These are phyloP conservation scores for Etheostoma perlongum DNA, from an alignment of 2,797 vertebrate genomes.

Conservation along the genomic window DNA sequence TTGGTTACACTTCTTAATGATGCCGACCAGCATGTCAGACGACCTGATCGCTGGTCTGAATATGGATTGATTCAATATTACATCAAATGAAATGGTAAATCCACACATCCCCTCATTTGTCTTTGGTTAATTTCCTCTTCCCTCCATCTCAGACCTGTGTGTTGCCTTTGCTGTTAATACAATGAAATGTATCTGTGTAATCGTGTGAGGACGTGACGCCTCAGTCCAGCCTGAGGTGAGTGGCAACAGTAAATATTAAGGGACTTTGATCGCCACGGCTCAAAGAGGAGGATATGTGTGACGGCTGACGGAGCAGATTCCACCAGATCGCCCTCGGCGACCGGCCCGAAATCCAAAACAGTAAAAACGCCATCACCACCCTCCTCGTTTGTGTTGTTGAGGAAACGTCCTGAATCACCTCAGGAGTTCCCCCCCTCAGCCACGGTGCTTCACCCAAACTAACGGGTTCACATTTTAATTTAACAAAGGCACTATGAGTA, in stretches of 20 bases:
- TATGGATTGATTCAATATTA: neutral
- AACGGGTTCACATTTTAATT: slow-evolving; percentile 48
- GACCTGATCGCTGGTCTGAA: neutral
- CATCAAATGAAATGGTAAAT: slow-evolving; percentile 1
- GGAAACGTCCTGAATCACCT: slow-evolving; percentile 6
- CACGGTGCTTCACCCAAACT: neutral
- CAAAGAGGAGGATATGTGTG: neutral
- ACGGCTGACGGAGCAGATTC: neutral
- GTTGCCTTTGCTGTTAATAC: too few species aligned
- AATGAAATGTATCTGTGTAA: neutral
- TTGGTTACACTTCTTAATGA: neutral
- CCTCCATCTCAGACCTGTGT: neutral
- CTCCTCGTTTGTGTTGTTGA: neutral
- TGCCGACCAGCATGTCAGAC: neutral
- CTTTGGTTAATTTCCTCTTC: slow-evolving; percentile 44
- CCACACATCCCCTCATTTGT: slow-evolving; percentile 48
- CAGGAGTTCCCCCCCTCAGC: neutral
- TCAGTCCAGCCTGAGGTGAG: neutral
- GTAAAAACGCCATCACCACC: neutral
- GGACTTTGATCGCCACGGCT: neutral
- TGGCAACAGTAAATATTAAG: neutral
- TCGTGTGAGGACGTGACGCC: neutral
- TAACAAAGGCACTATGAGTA: slow-evolving; percentile 30
- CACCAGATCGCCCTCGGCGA: neutral
- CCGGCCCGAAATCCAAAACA: neutral